Evolutionary conservation across 2,888 invertebrate species (phyloP).

Genomic region (Cosmia trapezina): DNA sequence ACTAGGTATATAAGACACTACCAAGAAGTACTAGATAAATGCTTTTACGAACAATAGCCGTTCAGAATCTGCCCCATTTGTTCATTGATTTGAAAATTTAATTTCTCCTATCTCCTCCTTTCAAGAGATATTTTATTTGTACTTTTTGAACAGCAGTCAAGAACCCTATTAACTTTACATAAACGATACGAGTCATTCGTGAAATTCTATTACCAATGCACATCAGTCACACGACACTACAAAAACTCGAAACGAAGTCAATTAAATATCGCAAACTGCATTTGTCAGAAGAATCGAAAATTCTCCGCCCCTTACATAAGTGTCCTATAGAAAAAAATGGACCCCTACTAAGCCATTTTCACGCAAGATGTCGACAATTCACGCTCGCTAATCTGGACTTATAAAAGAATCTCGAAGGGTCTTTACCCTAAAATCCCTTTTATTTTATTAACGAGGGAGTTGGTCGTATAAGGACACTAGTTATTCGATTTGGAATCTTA

Average conservation of each 20-base stretch:
- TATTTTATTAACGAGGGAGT: constrained; percentile 78
- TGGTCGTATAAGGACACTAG: constrained; percentile 58
- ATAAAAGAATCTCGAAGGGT: constrained; percentile 71
- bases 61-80: not conserved
- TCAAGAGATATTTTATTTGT: not conserved
- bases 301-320: constrained; percentile 61
- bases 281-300: constrained; percentile 77
- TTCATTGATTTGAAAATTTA: not conserved
- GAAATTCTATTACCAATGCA: constrained; percentile 43
- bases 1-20: not conserved
- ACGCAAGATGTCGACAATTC: constrained; percentile 72
- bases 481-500: constrained; percentile 70
- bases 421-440: constrained; percentile 75
- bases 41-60: not conserved
- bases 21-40: not conserved
- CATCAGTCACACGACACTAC: constrained; percentile 47
- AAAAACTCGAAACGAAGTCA: constrained; percentile 73
- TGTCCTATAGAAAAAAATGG: constrained; percentile 44
- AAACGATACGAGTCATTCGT: constrained; percentile 10
- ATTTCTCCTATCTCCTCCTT: not conserved
- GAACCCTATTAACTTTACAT: not conserved
- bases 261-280: constrained; percentile 77
- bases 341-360: constrained; percentile 64
- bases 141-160: not conserved
- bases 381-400: constrained; percentile 72